Percentiles rank a stretch among this genome's conserved stretches.
These are phyloP conservation scores for Troides oblongomaculatus DNA, from an alignment of 2,888 invertebrate genomes.

Conservation along the genomic window DNA sequence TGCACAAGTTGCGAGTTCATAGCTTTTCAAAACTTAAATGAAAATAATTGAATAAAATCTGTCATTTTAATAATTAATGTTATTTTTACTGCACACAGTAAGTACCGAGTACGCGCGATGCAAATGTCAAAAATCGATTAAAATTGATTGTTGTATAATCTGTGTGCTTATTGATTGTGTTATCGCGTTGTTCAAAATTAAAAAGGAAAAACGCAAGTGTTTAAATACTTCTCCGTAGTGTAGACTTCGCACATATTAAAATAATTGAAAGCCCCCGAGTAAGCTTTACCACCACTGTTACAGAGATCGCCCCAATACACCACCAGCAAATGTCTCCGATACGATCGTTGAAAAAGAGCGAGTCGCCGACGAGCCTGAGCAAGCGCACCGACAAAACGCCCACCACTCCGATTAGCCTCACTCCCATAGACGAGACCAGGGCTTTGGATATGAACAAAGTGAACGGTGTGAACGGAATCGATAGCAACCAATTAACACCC, in stretches of 20 bases:
- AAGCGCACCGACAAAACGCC: constrained; percentile 76
- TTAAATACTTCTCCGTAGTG: constrained; percentile 6
- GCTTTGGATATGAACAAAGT: constrained; percentile 72
- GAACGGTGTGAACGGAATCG: constrained; percentile 55
- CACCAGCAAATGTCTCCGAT: constrained; percentile 79
- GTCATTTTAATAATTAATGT: too few species aligned
- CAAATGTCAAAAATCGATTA: constrained; percentile 3
- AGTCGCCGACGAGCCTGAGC: constrained; percentile 72
- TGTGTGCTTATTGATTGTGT: constrained; percentile 28
- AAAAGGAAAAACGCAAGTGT: background rate
- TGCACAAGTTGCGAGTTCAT: background rate
- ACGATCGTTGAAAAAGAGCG: constrained; percentile 74
- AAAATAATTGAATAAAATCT: background rate
- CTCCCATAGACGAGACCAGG: constrained; percentile 75
- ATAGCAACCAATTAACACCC: constrained; percentile 66
- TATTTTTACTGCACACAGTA: too few species aligned
- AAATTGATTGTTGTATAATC: constrained; percentile 21
- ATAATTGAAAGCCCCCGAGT: constrained; percentile 32
- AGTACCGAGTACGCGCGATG: constrained; percentile 24
- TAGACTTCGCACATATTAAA: too few species aligned
- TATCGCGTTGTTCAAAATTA: constrained; percentile 5
- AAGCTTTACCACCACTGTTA: constrained; percentile 45
- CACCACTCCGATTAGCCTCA: constrained; percentile 72
- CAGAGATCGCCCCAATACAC: constrained; percentile 77
- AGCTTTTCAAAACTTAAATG: background rate